Percentiles rank a stretch among this genome's conserved stretches.
Evolutionary conservation across 2,113 vertebrate genomes (phyloP).

Genomic region (Nesogale talazaci): DNA sequence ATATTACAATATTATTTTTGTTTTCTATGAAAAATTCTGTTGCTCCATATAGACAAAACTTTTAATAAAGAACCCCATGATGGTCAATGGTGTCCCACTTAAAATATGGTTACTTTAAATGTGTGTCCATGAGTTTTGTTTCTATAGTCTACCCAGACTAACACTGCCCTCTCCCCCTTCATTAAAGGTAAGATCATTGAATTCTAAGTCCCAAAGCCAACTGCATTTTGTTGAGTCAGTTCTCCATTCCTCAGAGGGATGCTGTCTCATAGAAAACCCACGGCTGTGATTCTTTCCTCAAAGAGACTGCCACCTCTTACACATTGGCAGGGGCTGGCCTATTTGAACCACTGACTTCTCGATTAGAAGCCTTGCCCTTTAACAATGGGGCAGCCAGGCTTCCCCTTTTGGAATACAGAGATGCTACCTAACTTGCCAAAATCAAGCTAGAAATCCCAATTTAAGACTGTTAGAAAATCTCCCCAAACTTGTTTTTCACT

Average conservation of each 20-base stretch:
- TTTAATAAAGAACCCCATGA: too few relatives aligned
- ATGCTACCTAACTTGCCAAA: background rate
- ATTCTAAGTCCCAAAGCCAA: background rate
- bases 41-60: too few relatives aligned
- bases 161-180: too few relatives aligned
- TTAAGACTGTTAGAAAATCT: background rate
- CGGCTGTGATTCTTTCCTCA: background rate
- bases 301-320: background rate
- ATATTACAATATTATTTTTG: too few relatives aligned
- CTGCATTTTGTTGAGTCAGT: background rate
- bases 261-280: too few relatives aligned
- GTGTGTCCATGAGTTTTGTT: too few relatives aligned
- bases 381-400: background rate
- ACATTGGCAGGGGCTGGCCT: background rate
- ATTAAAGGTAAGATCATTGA: background rate
- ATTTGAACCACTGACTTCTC: background rate
- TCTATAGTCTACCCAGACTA: too few relatives aligned
- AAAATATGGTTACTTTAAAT: too few relatives aligned
- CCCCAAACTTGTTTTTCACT: accelerated
- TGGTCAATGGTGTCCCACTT: too few relatives aligned
- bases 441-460: accelerated
- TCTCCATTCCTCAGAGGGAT: background rate
- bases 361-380: background rate
- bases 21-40: too few relatives aligned
- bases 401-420: background rate